Conservation (phyloP, 2,888 invertebrate species). For the Hemistola chrysoprasaria region DNA sequence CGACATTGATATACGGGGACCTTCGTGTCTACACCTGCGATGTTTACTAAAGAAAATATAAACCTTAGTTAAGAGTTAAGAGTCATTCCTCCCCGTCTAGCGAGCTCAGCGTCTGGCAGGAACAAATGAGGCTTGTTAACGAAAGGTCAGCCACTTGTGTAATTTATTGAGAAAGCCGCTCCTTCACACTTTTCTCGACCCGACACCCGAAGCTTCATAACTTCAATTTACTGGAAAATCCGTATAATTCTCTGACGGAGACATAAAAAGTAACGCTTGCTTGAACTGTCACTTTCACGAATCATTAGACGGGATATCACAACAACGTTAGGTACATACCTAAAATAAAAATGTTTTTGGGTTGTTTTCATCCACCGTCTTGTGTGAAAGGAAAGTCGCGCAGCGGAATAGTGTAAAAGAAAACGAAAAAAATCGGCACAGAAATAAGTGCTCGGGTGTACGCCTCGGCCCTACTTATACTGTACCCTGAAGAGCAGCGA, state of each 20-base stretch:
- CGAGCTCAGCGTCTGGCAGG: slow-evolving; percentile 39
- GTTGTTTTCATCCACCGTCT: slow-evolving; percentile 16
- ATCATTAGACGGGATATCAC: slow-evolving; percentile 15
- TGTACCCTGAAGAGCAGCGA: slow-evolving; percentile 69
- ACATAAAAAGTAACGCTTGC: slow-evolving; percentile 15
- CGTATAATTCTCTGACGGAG: slow-evolving; percentile 3
- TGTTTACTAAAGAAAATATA: slow-evolving; percentile 24
- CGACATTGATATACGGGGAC: slow-evolving; percentile 25
- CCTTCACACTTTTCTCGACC: slow-evolving; percentile 24
- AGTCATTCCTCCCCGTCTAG: slow-evolving; percentile 43
- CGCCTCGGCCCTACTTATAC: slow-evolving; percentile 62
- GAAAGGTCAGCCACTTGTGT: slow-evolving; percentile 58
- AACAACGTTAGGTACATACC: neutral
- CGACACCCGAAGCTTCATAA: slow-evolving; percentile 13
- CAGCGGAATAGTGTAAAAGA: slow-evolving; percentile 19
- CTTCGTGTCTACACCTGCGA: slow-evolving; percentile 16
- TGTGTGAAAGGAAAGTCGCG: slow-evolving; percentile 21
- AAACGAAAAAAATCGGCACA: slow-evolving; percentile 39
- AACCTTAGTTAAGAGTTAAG: slow-evolving; percentile 28
- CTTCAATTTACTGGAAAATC: slow-evolving; percentile 6
- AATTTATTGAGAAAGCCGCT: slow-evolving; percentile 50
- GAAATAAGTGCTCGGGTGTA: slow-evolving; percentile 56
- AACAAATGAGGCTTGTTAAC: slow-evolving; percentile 67
- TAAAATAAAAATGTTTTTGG: slow-evolving; percentile 3
- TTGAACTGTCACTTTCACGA: slow-evolving; percentile 12